Percentiles rank a stretch among this genome's conserved stretches.
Conservation (phyloP, 1,140 invertebrate species). For the Stratiolaelaps scimitus region DNA sequence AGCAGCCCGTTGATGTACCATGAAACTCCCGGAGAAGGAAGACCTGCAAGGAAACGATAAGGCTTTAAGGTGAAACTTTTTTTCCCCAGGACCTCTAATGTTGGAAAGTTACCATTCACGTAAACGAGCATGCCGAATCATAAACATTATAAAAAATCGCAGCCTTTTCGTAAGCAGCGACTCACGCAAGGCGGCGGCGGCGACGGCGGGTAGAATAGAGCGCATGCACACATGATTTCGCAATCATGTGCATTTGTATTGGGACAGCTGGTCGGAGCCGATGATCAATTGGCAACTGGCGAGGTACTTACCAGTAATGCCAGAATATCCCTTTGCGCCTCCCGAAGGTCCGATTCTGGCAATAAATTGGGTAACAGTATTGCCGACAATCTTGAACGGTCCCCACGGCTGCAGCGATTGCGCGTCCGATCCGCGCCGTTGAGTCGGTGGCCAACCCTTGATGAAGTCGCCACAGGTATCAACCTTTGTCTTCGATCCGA, state of each 20-base stretch:
- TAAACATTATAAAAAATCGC: too few species aligned
- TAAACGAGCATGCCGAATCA: too few species aligned
- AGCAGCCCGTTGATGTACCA: slow-evolving; percentile 82
- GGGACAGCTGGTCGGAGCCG: too few species aligned
- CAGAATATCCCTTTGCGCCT: slow-evolving; percentile 59
- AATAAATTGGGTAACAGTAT: slow-evolving; percentile 58
- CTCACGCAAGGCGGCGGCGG: too few species aligned
- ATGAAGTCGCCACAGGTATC: slow-evolving; percentile 40
- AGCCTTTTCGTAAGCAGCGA: too few species aligned
- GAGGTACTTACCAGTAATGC: slow-evolving; percentile 51
- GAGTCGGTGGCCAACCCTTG: slow-evolving; percentile 3
- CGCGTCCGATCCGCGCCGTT: slow-evolving; percentile 13
- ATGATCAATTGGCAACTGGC: slow-evolving; percentile 30
- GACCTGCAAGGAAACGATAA: slow-evolving; percentile 43
- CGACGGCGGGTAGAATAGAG: too few species aligned
- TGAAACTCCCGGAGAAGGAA: slow-evolving; percentile 71
- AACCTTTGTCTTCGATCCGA: slow-evolving; percentile 45
- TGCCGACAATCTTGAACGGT: slow-evolving; percentile 59
- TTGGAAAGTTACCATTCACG: too few species aligned
- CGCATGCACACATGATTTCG: too few species aligned
- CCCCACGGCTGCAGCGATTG: slow-evolving; percentile 53
- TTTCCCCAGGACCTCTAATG: neutral
- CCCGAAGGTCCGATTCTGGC: slow-evolving; percentile 67
- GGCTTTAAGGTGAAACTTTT: neutral
- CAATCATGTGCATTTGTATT: too few species aligned